A percentile compares a stretch with the other conserved stretches of the same genome.
Evolutionary conservation across 2,888 invertebrate genomes (phyloP).

Genomic region (Noctua janthe): DNA sequence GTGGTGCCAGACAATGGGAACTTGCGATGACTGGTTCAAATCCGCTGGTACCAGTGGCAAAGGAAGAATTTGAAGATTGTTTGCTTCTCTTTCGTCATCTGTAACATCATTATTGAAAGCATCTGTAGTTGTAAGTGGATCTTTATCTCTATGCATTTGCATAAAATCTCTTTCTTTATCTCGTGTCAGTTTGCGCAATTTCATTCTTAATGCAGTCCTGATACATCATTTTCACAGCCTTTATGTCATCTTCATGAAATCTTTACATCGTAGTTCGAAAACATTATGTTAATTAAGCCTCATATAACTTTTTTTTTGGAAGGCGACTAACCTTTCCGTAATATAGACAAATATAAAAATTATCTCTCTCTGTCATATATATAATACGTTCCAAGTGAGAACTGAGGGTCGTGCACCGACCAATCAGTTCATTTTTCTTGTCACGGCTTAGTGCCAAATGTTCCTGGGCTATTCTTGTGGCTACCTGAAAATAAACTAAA

Average conservation of each 20-base stretch:
- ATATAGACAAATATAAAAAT: background rate
- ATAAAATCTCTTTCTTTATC: background rate
- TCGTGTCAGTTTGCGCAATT: background rate
- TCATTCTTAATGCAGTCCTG: background rate
- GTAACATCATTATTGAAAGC: background rate
- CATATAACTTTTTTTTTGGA: background rate
- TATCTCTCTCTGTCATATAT: background rate
- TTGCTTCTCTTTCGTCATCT: constrained; percentile 10
- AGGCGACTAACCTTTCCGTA: background rate
- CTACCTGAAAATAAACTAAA: background rate
- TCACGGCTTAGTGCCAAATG: background rate
- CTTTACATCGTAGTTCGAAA: background rate
- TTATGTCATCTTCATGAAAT: background rate
- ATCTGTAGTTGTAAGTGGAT: too few species aligned
- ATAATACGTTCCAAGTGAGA: background rate
- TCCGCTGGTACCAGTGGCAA: constrained; percentile 16
- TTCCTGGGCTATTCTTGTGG: too few species aligned
- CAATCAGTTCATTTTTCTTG: background rate
- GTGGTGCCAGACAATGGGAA: constrained; percentile 40
- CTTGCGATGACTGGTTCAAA: constrained; percentile 43
- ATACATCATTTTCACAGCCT: background rate
- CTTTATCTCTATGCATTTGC: background rate
- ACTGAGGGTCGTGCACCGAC: background rate
- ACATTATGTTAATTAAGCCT: background rate
- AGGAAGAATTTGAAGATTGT: background rate